Conservation (phyloP, 1,140 invertebrate genomes). For the Drosophila nebulosa region DNA sequence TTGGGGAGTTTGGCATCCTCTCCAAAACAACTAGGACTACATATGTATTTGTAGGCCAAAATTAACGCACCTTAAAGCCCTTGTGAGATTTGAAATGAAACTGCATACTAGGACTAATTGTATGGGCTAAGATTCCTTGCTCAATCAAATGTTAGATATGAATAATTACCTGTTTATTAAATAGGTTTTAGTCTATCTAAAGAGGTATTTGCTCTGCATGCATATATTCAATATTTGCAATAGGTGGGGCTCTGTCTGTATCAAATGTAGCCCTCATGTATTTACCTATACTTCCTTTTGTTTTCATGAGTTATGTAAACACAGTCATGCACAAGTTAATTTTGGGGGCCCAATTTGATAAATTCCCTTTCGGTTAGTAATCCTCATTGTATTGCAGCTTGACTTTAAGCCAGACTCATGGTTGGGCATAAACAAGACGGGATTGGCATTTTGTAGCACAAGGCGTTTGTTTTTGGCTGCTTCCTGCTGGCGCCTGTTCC, state of each 20-base stretch:
- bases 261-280: neutral
- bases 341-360: neutral
- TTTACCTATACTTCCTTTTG: neutral
- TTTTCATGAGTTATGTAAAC: neutral
- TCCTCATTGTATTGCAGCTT: neutral
- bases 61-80: neutral
- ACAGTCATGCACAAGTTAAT: neutral
- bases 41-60: conserved; percentile 28
- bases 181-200: no score
- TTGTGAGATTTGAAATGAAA: neutral
- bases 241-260: neutral
- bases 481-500: neutral
- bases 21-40: conserved; percentile 4
- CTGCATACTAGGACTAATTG: no score
- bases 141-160: no score
- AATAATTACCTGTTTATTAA: no score
- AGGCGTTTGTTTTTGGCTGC: neutral
- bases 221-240: neutral
- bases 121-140: no score
- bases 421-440: neutral
- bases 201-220: neutral
- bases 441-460: neutral
- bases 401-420: neutral
- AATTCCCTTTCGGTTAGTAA: neutral
- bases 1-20: neutral